These are phyloP conservation scores for Streptopelia turtur DNA, from an alignment of 2,797 vertebrate species.

Conservation along the genomic window DNA sequence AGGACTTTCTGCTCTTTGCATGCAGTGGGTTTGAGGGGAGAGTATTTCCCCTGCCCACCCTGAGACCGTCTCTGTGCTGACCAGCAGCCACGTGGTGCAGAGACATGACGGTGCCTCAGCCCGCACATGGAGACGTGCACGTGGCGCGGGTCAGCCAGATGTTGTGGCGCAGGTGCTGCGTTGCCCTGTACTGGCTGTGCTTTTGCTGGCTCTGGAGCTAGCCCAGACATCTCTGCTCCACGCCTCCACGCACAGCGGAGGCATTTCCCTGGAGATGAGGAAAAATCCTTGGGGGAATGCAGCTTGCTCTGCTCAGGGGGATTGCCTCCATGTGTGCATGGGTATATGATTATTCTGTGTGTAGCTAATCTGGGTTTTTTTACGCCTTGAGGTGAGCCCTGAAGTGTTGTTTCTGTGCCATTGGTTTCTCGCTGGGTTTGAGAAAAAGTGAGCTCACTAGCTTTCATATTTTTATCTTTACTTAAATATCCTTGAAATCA, in stretches of 20 bases:
- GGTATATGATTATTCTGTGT: not conserved
- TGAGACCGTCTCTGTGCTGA: not conserved
- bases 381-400: not conserved
- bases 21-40: not conserved
- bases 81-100: not conserved
- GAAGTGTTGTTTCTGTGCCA: not conserved
- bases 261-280: not conserved
- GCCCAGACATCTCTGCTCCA: not conserved
- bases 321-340: not conserved
- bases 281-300: not conserved
- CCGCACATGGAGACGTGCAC: accelerated
- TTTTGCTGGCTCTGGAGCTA: not conserved
- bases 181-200: not conserved
- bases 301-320: not conserved
- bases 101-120: not conserved
- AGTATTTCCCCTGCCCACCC: not conserved
- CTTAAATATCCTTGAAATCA: not conserved
- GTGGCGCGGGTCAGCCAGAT: not conserved
- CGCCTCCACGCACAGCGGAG: not conserved
- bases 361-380: not conserved
- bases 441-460: not conserved
- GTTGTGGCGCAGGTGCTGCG: accelerated
- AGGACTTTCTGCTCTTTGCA: not conserved
- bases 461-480: not conserved
- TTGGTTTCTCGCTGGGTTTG: not conserved